A percentile compares a stretch with the other conserved stretches of the same genome.
Conservation (phyloP, 1,140 invertebrate genomes). For the Glossosoma conforme region DNA sequence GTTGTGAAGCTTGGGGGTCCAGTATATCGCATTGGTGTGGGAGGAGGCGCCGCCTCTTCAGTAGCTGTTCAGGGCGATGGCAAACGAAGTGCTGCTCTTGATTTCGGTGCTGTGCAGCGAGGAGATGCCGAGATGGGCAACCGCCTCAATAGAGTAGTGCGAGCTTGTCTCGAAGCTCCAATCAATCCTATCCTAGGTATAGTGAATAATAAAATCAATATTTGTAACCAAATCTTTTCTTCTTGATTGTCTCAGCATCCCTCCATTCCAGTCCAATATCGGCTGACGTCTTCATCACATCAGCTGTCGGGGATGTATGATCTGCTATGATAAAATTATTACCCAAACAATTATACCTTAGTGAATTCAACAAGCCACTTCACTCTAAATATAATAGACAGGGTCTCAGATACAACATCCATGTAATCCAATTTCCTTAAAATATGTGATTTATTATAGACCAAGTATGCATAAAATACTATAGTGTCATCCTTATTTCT, state of each 20-base stretch:
- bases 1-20: constrained; percentile 95
- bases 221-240: too few relatives aligned
- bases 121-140: constrained; percentile 98
- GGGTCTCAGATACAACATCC: too few relatives aligned
- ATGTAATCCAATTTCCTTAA: too few relatives aligned
- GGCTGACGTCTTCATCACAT: background rate
- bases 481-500: too few relatives aligned
- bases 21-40: constrained; percentile 94
- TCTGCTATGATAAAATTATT: too few relatives aligned
- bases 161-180: constrained; percentile 82
- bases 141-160: constrained; percentile 89
- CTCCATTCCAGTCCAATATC: background rate
- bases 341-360: too few relatives aligned
- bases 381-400: too few relatives aligned
- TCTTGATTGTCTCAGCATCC: too few relatives aligned
- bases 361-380: too few relatives aligned
- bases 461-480: too few relatives aligned
- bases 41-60: constrained; percentile 93
- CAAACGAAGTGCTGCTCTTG: constrained; percentile 79
- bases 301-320: background rate
- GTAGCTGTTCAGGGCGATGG: constrained; percentile 88
- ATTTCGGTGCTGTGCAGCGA: constrained; percentile 95
- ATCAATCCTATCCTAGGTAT: constrained; percentile 84
- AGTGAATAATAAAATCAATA: too few relatives aligned
- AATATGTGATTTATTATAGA: too few relatives aligned